Conservation (phyloP, 2,113 vertebrate species). For the Eurystomus gularis region DNA sequence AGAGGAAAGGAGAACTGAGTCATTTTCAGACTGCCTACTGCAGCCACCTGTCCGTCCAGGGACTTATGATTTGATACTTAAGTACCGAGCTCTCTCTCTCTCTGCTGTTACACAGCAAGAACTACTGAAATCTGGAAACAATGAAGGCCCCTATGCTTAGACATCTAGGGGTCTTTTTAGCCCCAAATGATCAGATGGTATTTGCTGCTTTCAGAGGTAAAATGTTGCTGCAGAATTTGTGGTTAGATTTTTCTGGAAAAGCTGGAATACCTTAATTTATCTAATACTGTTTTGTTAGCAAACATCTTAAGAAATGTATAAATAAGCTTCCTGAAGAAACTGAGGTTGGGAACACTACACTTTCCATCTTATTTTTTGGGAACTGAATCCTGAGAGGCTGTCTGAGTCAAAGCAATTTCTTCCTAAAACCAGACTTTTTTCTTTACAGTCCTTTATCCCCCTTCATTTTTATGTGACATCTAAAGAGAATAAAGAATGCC, state of each 20-base stretch:
- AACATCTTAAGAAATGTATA: not conserved
- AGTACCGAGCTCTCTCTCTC: not conserved
- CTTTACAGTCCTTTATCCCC: not conserved
- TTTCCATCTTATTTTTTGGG: not conserved
- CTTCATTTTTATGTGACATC: not conserved
- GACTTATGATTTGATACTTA: not conserved
- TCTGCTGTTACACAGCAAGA: not conserved
- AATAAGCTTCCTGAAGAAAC: not conserved
- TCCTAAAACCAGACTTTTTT: not conserved
- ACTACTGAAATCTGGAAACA: not conserved
- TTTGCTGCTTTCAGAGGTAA: not conserved
- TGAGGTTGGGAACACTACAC: not conserved
- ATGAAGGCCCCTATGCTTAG: not conserved
- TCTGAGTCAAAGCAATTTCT: not conserved
- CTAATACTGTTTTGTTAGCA: not conserved
- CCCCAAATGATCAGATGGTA: not conserved
- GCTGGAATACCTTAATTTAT: not conserved
- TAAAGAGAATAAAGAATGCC: not conserved
- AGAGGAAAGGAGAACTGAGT: not conserved
- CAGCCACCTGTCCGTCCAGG: not conserved
- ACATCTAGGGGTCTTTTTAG: not conserved
- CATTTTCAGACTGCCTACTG: not conserved
- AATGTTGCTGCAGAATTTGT: not conserved
- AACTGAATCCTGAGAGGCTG: not conserved
- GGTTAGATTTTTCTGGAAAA: not conserved